Conservation (phyloP, 2,797 vertebrate genomes). For the Leuciscus waleckii region DNA sequence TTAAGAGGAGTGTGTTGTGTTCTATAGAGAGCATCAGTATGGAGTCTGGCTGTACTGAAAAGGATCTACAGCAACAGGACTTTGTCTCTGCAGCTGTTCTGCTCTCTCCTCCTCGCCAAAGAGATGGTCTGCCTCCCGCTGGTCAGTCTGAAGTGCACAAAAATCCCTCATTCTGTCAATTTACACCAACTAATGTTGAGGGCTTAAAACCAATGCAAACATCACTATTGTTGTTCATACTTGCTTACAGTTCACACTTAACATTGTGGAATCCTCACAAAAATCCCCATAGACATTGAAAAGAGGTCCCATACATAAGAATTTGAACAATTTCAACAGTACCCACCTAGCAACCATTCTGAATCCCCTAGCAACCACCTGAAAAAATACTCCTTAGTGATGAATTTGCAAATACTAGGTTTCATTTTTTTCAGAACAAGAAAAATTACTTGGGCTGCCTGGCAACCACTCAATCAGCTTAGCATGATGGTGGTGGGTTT, state of each 20-base stretch:
- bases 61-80: constrained; percentile 42
- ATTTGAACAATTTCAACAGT: neutral
- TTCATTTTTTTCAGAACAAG: neutral
- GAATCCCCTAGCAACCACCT: neutral
- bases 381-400: neutral
- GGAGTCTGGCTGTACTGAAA: constrained; percentile 35
- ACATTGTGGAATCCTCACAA: neutral
- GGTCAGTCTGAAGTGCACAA: constrained; percentile 60
- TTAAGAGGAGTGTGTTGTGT: neutral
- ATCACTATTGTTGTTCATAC: neutral
- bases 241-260: neutral
- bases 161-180: neutral
- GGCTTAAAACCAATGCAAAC: neutral
- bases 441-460: neutral
- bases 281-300: neutral
- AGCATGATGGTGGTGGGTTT: neutral
- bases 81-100: constrained; percentile 79
- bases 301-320: neutral
- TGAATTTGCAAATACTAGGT: neutral
- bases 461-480: neutral
- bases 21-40: constrained; percentile 47
- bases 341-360: neutral
- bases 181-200: neutral
- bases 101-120: constrained; percentile 87
- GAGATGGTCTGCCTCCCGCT: constrained; percentile 67